Percentiles rank a stretch among this genome's conserved stretches.
Evolutionary conservation across 2,888 invertebrate species (phyloP).

Genomic region (Belgica antarctica): DNA sequence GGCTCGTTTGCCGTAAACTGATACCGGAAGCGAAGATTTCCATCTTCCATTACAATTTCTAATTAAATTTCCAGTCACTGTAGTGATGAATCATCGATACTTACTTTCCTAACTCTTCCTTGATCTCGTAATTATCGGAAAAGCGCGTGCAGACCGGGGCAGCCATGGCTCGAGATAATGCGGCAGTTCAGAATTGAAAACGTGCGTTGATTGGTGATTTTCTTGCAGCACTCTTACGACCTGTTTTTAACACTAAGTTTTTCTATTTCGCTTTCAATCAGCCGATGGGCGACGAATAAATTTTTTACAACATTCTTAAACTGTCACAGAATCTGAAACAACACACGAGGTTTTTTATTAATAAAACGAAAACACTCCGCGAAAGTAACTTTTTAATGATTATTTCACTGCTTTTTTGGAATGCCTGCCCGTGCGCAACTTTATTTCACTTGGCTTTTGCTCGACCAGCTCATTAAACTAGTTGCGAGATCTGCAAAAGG

Average conservation of each 20-base stretch:
- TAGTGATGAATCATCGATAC: constrained; percentile 56
- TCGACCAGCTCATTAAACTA: constrained; percentile 7
- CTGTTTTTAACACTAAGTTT: background rate
- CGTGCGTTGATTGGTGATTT: background rate
- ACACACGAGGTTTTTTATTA: background rate
- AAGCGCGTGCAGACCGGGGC: constrained; percentile 94
- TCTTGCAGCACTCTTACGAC: background rate
- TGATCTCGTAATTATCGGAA: constrained; percentile 99
- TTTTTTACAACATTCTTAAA: background rate
- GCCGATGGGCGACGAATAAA: background rate
- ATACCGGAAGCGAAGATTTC: background rate
- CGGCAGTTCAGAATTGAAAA: background rate
- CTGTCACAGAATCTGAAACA: background rate
- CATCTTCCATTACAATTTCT: too few species aligned
- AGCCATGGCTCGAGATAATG: constrained; percentile 63
- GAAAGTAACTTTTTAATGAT: background rate
- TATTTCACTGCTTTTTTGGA: background rate
- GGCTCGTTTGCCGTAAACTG: background rate
- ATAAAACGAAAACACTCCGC: background rate
- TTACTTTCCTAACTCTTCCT: constrained; percentile 99
- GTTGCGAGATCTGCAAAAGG: background rate
- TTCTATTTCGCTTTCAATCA: background rate
- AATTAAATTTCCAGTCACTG: constrained; percentile 47
- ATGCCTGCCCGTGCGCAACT: background rate
- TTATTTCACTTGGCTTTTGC: too few species aligned